A percentile compares a stretch with the other conserved stretches of the same genome.
These are phyloP conservation scores for Sphyrna mokarran DNA, from an alignment of 2,113 vertebrate genomes.

Conservation along the genomic window DNA sequence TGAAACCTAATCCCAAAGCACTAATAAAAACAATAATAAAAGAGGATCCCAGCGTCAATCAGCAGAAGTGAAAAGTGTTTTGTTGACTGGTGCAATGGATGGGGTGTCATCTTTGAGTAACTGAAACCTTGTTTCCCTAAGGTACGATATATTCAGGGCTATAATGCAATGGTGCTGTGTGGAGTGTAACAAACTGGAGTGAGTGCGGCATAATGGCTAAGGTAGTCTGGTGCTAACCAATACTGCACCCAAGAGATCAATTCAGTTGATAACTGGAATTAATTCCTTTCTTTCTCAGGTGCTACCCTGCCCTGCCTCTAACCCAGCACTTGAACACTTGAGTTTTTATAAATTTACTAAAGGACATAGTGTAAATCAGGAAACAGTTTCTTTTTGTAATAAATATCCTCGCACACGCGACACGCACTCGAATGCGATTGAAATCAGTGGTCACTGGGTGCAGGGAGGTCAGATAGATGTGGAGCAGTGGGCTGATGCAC, in stretches of 20 bases:
- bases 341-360: not conserved
- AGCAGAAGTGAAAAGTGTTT: not conserved
- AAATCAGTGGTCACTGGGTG: not conserved
- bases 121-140: not conserved
- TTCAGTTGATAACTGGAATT: not conserved
- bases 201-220: not conserved
- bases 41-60: not conserved
- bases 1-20: not conserved
- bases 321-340: not conserved
- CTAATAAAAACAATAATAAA: not conserved
- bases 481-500: no score
- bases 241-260: not conserved
- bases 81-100: not conserved
- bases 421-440: not conserved
- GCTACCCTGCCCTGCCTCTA: not conserved
- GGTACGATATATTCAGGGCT: not conserved
- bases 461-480: not conserved
- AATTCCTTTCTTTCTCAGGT: not conserved
- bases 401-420: not conserved
- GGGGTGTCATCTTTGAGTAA: not conserved
- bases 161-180: not conserved
- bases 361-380: not conserved
- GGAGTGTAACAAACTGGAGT: not conserved
- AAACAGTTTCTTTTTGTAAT: not conserved
- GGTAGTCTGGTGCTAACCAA: not conserved